phyloP scores from a whole-genome alignment of 53 echinoderm and acorn worm species.

The Patiria pectinifera region DNA sequence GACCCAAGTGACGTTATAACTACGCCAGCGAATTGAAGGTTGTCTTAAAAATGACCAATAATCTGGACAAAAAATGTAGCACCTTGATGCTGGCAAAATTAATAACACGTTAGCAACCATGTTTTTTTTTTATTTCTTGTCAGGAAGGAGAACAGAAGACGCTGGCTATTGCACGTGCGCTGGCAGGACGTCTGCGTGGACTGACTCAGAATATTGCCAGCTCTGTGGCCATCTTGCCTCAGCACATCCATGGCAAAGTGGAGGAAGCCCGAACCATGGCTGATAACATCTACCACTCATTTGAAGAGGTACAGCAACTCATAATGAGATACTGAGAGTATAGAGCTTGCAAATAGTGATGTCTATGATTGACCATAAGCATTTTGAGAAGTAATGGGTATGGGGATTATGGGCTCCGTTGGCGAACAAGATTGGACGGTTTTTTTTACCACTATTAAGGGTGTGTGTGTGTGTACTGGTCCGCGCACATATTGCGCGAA shows the following conservation, averaged over 20 bases:
- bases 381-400: too few relatives aligned
- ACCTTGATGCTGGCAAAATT: too few relatives aligned
- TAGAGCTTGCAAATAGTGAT: neutral
- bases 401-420: too few relatives aligned
- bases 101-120: too few relatives aligned
- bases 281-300: constrained; percentile 78
- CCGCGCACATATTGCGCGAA: too few relatives aligned
- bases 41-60: neutral
- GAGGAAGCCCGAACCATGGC: constrained; percentile 78
- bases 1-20: too few relatives aligned
- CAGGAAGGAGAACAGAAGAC: constrained; percentile 96
- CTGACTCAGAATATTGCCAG: constrained; percentile 83
- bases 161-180: constrained; percentile 87
- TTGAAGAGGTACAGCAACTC: constrained; percentile 84
- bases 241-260: constrained; percentile 71
- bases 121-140: neutral
- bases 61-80: neutral
- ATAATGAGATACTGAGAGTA: neutral
- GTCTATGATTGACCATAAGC: neutral
- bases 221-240: constrained; percentile 79
- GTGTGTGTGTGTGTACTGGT: too few relatives aligned
- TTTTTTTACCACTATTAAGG: too few relatives aligned
- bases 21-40: neutral
- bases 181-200: constrained; percentile 78
- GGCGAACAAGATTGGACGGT: too few relatives aligned